A percentile compares a stretch with the other conserved stretches of the same genome.
phyloP scores from a whole-genome alignment of 2,888 invertebrate genomes.

The Diplazon laetatorius region DNA sequence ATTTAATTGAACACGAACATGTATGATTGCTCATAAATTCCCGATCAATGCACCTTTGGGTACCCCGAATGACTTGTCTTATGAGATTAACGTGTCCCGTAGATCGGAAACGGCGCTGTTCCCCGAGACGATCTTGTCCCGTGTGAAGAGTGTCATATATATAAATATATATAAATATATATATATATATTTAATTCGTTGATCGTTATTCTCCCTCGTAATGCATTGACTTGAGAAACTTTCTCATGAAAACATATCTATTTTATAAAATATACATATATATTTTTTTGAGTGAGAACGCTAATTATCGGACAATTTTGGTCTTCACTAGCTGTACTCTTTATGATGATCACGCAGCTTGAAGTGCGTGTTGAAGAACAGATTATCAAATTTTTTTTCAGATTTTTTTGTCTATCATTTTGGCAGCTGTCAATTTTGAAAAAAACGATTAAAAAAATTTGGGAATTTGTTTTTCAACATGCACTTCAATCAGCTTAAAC shows the following conservation, averaged over 20 bases:
- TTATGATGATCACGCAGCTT: too few relatives aligned
- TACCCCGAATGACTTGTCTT: slow-evolving; percentile 70
- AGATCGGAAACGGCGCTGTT: slow-evolving; percentile 42
- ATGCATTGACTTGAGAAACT: slow-evolving; percentile 16
- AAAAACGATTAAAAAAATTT: too few relatives aligned
- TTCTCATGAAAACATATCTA: background rate
- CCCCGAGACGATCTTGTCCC: slow-evolving; percentile 42
- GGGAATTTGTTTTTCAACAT: too few relatives aligned
- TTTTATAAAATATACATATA: background rate
- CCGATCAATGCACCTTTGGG: slow-evolving; percentile 81
- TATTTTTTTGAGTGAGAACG: too few relatives aligned
- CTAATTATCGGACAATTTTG: too few relatives aligned
- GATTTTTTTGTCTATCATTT: too few relatives aligned
- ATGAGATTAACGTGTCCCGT: slow-evolving; percentile 52
- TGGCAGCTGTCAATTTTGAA: too few relatives aligned
- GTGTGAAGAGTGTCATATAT: slow-evolving; percentile 55
- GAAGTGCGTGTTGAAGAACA: too few relatives aligned
- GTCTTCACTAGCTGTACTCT: too few relatives aligned
- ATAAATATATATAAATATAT: too few relatives aligned
- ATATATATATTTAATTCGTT: slow-evolving; percentile 35
- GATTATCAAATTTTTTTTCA: too few relatives aligned
- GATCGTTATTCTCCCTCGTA: slow-evolving; percentile 13
- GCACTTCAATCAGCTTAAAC: too few relatives aligned
- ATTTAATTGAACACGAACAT: background rate
- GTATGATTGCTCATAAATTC: slow-evolving; percentile 63